phyloP scores from a whole-genome alignment of 2,797 vertebrate genomes.

The Odontamblyopus lacepedii region DNA sequence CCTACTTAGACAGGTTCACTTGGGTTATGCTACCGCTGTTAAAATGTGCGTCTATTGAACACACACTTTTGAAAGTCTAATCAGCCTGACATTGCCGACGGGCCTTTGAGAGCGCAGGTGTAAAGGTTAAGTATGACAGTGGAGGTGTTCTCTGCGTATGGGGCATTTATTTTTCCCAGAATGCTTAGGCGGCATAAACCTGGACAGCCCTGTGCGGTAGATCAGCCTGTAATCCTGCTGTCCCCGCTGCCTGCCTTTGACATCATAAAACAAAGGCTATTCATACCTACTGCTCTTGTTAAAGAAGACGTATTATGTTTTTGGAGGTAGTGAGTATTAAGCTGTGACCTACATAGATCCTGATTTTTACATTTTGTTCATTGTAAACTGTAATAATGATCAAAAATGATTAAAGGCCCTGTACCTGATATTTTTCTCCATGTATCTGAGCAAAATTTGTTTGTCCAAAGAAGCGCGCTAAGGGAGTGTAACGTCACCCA shows the following conservation, averaged over 20 bases:
- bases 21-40: background rate
- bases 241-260: slow-evolving; percentile 12
- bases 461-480: no score
- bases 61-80: slow-evolving; percentile 27
- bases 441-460: no score
- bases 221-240: slow-evolving; percentile 17
- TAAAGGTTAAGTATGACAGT: slow-evolving; percentile 48
- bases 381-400: no score
- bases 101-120: slow-evolving; percentile 15
- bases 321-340: no score
- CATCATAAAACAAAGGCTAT: background rate
- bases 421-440: no score
- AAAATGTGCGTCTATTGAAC: background rate
- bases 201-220: slow-evolving; percentile 37
- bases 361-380: no score
- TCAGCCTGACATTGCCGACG: slow-evolving; percentile 18
- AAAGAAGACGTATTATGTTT: no score
- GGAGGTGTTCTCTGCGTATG: slow-evolving; percentile 16
- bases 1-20: background rate
- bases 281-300: background rate
- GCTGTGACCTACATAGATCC: no score
- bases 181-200: slow-evolving; percentile 21
- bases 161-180: slow-evolving; percentile 6
- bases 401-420: no score
- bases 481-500: no score